Evolutionary conservation across 1,140 invertebrate species (phyloP).

Genomic region (Eumeta japonica): DNA sequence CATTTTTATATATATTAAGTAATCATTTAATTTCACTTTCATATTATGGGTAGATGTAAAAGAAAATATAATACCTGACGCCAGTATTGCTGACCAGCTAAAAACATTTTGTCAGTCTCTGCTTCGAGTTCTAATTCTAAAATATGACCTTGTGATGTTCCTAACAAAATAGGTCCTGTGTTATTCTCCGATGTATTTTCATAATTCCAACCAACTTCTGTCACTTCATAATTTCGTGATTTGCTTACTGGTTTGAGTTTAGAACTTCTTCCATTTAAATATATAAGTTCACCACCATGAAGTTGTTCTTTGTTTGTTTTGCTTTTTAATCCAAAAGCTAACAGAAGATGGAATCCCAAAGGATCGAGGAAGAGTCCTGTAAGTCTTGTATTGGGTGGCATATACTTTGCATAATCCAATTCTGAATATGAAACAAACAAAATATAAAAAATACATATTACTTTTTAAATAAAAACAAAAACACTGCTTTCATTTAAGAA

Average conservation of each 20-base stretch:
- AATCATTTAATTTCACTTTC: no score
- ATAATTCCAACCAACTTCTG: conserved; percentile 88
- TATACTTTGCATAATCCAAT: conserved; percentile 62
- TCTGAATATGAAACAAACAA: conserved; percentile 50
- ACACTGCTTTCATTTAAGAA: not conserved
- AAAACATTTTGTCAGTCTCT: conserved; percentile 79
- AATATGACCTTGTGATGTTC: conserved; percentile 88
- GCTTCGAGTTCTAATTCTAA: conserved; percentile 85
- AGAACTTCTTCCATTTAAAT: conserved; percentile 64
- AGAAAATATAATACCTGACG: conserved; percentile 89
- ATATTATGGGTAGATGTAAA: no score
- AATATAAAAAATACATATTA: conserved; percentile 2
- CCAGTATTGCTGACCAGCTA: conserved; percentile 79
- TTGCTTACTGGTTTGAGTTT: conserved; percentile 60
- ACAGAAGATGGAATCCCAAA: conserved; percentile 79
- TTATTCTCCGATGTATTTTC: conserved; percentile 69
- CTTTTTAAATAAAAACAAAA: conserved; percentile 5
- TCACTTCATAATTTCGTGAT: conserved; percentile 82
- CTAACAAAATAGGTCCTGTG: conserved; percentile 80
- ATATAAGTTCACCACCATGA: conserved; percentile 77
- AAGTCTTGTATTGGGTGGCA: conserved; percentile 62
- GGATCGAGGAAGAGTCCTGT: conserved; percentile 83
- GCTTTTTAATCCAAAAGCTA: conserved; percentile 68
- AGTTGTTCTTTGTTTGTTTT: conserved; percentile 51
- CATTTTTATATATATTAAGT: no score